Evolutionary conservation across 2,888 invertebrate species (phyloP).

Genomic region (Brenthis hecate): DNA sequence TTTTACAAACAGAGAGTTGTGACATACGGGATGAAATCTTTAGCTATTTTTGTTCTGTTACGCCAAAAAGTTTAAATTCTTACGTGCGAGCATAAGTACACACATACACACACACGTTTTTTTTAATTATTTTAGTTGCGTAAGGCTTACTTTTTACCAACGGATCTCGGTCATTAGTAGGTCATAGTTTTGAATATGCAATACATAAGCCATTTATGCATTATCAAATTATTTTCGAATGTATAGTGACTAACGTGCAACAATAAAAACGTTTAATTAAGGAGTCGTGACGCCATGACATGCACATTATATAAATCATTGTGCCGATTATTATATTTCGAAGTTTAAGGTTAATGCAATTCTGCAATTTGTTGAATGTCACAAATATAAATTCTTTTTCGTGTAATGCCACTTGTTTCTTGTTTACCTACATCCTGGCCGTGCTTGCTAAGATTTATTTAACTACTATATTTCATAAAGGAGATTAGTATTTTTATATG

Average conservation of each 20-base stretch:
- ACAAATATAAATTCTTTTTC: conserved; percentile 31
- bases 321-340: conserved; percentile 20
- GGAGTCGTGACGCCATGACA: background rate
- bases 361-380: conserved; percentile 37
- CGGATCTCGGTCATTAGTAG: too few relatives aligned
- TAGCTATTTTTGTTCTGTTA: too few relatives aligned
- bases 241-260: background rate
- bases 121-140: too few relatives aligned
- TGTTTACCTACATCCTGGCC: conserved; percentile 30
- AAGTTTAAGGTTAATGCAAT: conserved; percentile 37
- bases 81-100: too few relatives aligned
- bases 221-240: background rate
- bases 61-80: too few relatives aligned
- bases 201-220: background rate
- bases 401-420: conserved; percentile 35
- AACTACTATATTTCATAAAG: background rate
- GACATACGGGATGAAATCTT: too few relatives aligned
- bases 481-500: too few relatives aligned
- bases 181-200: too few relatives aligned
- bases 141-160: too few relatives aligned
- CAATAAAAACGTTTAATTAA: conserved; percentile 9
- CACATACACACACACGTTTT: too few relatives aligned
- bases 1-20: too few relatives aligned
- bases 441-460: background rate
- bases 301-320: conserved; percentile 21